Conservation (phyloP, 2,113 vertebrate species). For the Coregonus clupeaformis region DNA sequence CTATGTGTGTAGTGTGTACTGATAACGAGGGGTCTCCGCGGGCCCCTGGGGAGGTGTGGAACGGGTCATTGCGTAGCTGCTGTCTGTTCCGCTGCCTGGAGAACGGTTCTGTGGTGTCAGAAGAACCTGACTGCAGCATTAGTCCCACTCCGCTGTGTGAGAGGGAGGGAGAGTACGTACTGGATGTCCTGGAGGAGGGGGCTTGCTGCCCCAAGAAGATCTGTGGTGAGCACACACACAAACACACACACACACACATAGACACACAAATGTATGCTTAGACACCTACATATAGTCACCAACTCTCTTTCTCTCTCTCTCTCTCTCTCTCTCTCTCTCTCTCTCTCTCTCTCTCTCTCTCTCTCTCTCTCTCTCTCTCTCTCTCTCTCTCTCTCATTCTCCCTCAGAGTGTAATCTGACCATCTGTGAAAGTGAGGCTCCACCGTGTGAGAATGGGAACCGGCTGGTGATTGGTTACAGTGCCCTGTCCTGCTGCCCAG, state of each 20-base stretch:
- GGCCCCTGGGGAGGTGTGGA: constrained; percentile 88
- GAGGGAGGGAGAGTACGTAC: constrained; percentile 85
- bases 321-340: not conserved
- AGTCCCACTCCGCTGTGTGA: constrained; percentile 79
- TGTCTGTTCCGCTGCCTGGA: constrained; percentile 88
- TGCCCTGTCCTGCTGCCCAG: constrained; percentile 88
- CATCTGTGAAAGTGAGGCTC: constrained; percentile 80
- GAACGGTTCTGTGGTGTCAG: constrained; percentile 86
- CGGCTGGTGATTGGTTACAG: constrained; percentile 82
- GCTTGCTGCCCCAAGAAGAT: constrained; percentile 90
- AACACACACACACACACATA: not conserved
- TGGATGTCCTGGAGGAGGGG: constrained; percentile 79
- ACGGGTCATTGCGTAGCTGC: constrained; percentile 83
- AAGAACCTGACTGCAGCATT: constrained; percentile 85
- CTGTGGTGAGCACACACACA: constrained; percentile 79
- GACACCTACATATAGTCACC: not conserved
- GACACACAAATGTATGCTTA: not conserved
- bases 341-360: constrained; percentile 8
- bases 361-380: not conserved
- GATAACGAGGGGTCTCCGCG: constrained; percentile 84
- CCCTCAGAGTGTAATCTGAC: constrained; percentile 88
- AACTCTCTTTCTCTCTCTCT: not conserved
- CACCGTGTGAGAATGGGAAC: constrained; percentile 81
- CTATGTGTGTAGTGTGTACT: constrained; percentile 80
- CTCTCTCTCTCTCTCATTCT: not conserved